These are phyloP conservation scores for Aleiodes testaceus DNA, from an alignment of 2,888 invertebrate genomes.

Conservation along the genomic window DNA sequence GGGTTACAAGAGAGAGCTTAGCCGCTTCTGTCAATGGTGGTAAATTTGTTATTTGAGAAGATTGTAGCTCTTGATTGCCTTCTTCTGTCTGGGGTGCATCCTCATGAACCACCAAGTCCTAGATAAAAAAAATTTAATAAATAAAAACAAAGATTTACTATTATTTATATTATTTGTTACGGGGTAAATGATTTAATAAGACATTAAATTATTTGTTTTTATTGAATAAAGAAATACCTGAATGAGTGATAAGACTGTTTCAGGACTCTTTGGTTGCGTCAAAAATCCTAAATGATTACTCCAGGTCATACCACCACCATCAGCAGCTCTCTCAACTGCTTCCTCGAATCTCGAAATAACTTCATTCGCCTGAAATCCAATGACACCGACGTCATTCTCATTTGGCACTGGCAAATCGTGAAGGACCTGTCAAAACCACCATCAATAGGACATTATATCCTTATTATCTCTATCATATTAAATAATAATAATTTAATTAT, in stretches of 20 bases:
- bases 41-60: conserved; percentile 65
- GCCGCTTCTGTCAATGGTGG: conserved; percentile 72
- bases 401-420: conserved; percentile 50
- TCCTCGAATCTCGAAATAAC: conserved; percentile 83
- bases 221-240: conserved; percentile 55
- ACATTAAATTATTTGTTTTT: background rate
- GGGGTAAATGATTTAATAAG: too few relatives aligned
- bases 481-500: conserved; percentile 3
- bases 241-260: conserved; percentile 75
- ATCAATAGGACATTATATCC: conserved; percentile 13
- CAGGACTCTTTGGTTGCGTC: conserved; percentile 75
- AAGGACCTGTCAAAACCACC: conserved; percentile 22
- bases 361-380: conserved; percentile 84
- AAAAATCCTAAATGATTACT: conserved; percentile 75
- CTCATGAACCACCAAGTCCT: conserved; percentile 71
- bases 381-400: conserved; percentile 64
- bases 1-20: conserved; percentile 84
- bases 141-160: too few relatives aligned
- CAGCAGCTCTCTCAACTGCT: conserved; percentile 74
- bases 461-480: background rate
- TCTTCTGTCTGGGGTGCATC: conserved; percentile 73
- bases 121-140: too few relatives aligned
- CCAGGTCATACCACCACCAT: conserved; percentile 73
- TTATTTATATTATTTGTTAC: too few relatives aligned
- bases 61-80: conserved; percentile 74